Evolutionary conservation across 2,888 invertebrate species (phyloP).

Genomic region (Nomada hirtipes): DNA sequence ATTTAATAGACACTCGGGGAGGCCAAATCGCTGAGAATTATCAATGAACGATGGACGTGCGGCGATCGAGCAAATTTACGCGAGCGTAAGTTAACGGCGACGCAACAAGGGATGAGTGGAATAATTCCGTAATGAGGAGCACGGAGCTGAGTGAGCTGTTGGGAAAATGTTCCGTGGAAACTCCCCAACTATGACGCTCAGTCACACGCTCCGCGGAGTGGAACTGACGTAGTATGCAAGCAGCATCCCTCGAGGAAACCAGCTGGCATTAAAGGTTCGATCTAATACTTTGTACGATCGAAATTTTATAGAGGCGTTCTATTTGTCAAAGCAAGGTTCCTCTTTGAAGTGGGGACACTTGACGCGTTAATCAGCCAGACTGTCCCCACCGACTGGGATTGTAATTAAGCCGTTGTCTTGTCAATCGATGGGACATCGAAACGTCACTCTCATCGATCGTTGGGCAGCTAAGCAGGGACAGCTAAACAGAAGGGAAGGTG

Average conservation of each 20-base stretch:
- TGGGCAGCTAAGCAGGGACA: slow-evolving; percentile 11
- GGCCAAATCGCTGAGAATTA: slow-evolving; percentile 22
- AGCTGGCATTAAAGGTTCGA: too few species aligned
- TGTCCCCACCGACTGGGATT: slow-evolving; percentile 12
- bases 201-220: slow-evolving; percentile 22
- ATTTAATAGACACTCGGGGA: slow-evolving; percentile 22
- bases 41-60: slow-evolving; percentile 12
- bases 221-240: slow-evolving; percentile 1
- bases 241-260: slow-evolving; percentile 4
- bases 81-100: slow-evolving; percentile 23
- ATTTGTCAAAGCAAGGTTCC: background rate
- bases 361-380: slow-evolving; percentile 7
- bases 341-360: background rate
- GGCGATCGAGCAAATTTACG: slow-evolving; percentile 38
- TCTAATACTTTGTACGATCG: background rate
- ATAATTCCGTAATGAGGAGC: slow-evolving; percentile 29
- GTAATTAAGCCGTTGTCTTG: slow-evolving; percentile 41
- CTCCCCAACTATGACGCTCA: slow-evolving; percentile 19
- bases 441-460: slow-evolving; percentile 43
- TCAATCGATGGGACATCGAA: slow-evolving; percentile 47
- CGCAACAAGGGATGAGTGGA: slow-evolving; percentile 22
- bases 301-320: too few species aligned
- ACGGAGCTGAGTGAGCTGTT: background rate
- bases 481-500: slow-evolving; percentile 36
- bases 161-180: slow-evolving; percentile 33